Evolutionary conservation across 2,113 vertebrate species (phyloP).

Genomic region (Beaufortia kweichowensis): DNA sequence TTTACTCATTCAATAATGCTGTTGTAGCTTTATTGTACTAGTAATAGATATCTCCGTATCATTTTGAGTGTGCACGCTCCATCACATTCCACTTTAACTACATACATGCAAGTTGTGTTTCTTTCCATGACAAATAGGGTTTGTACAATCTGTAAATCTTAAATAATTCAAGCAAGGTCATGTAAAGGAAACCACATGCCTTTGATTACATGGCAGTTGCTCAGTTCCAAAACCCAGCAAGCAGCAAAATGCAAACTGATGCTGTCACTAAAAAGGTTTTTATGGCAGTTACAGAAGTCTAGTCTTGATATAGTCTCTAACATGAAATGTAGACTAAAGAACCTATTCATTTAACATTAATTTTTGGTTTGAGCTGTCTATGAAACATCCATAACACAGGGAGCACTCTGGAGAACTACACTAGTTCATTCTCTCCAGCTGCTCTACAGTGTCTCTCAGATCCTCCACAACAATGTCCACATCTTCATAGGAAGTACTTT

Average conservation of each 20-base stretch:
- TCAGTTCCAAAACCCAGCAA: background rate
- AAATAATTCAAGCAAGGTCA: constrained; percentile 19
- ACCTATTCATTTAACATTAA: background rate
- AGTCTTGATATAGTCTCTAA: background rate
- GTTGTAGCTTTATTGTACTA: constrained; percentile 10
- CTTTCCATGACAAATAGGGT: background rate
- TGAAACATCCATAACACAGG: background rate
- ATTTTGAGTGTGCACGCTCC: background rate
- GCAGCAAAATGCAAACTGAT: too few relatives aligned
- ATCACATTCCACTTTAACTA: background rate
- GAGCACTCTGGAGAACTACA: background rate
- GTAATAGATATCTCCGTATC: background rate
- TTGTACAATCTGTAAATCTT: background rate
- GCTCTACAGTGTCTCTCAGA: constrained; percentile 77
- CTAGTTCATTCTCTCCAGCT: constrained; percentile 70
- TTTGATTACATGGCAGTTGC: background rate
- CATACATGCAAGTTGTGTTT: background rate
- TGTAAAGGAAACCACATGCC: background rate
- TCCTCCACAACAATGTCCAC: constrained; percentile 87
- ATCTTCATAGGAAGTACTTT: constrained; percentile 77
- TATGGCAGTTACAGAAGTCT: too few relatives aligned
- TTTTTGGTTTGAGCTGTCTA: background rate
- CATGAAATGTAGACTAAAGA: background rate
- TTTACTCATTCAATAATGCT: constrained; percentile 17
- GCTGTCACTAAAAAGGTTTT: too few relatives aligned